phyloP scores from a whole-genome alignment of 1,140 invertebrate genomes.

The Drosophila lowei region DNA sequence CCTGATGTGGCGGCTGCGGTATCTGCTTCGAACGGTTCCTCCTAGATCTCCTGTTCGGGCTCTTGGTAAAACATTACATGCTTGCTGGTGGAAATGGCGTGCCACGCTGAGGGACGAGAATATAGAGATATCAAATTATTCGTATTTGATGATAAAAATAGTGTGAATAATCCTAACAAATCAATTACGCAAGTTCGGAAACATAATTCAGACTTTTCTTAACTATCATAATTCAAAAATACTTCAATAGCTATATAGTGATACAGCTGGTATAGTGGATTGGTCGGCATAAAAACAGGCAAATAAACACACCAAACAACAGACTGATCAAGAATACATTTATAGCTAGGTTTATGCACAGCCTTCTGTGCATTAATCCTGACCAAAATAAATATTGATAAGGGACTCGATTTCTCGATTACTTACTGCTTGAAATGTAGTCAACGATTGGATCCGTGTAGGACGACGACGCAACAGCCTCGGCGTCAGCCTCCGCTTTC shows the following conservation, averaged over 20 bases:
- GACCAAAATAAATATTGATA: neutral
- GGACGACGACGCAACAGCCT: conserved; percentile 10
- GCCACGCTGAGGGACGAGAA: conserved; percentile 82
- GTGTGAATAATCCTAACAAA: neutral
- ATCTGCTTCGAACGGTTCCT: neutral
- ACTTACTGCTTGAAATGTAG: conserved; percentile 69
- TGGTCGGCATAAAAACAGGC: no score
- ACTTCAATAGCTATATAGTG: no score
- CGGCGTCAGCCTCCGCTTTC: neutral
- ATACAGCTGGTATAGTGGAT: no score
- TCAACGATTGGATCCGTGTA: conserved; percentile 61
- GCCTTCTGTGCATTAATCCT: no score
- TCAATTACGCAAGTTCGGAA: neutral
- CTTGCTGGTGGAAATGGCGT: conserved; percentile 80
- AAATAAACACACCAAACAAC: no score
- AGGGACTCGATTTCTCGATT: neutral
- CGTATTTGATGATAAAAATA: neutral
- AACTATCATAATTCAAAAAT: no score
- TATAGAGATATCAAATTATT: conserved; percentile 10
- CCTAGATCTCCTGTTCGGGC: conserved; percentile 46
- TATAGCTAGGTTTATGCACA: no score
- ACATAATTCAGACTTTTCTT: no score
- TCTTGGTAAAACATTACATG: conserved; percentile 67
- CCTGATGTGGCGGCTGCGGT: neutral
- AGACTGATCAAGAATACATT: no score